Evolutionary conservation across 37 sponge, comb jelly and placozoan genomes (phyloP), one percentile per base, ranked within the genome.

Genomic region (Ephydatia muelleri): DNA sequence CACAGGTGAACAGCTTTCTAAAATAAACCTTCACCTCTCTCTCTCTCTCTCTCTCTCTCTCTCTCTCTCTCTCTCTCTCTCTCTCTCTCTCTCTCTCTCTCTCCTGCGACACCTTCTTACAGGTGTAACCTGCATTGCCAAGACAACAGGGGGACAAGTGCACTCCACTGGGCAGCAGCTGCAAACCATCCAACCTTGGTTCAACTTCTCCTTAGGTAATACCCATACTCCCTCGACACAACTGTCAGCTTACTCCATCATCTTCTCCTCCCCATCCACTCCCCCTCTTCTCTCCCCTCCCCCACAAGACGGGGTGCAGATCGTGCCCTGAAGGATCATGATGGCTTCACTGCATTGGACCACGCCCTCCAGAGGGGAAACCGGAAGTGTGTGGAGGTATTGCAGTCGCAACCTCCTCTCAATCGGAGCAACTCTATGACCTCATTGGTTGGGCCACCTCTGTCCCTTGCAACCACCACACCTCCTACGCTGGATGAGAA

Each of bases 91-190:
- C 82, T 71, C 72, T 38, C 82, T 70, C 71, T 82, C 48, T 83
- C 33, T 47, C 36, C 69, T 14, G 38, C 27, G 35, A 21, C 33
- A 78, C 33, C 26, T 25, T 23, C 29, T 3, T 19, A 0, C 71
- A 95, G 92, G 57, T 95, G 95, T 43, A 70, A 95, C 43, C 66
- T 95, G n/a, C 84, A 95, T 68, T 79, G 89, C 66, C 74, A 68
- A 26, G 95, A 95, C 68, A 4, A 70, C 34, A 79, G 43, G 70
- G 89, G 84, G 1, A 91, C 95, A 27, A 91, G 92, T 33, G 90
- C 95, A 25, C 84, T 95, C 19, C 95, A 95, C 79, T 95, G 95
- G 95, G 95, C 92, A 71, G 95, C 95, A 26, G 95, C 92, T 34
- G 89, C 89, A 25, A 95, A 95, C 43, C 95, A 95, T 39, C 82